Percentiles rank a stretch among this genome's conserved stretches.
These are phyloP conservation scores for Phaethornis superciliosus DNA, from an alignment of 2,113 vertebrate genomes.

Conservation along the genomic window DNA sequence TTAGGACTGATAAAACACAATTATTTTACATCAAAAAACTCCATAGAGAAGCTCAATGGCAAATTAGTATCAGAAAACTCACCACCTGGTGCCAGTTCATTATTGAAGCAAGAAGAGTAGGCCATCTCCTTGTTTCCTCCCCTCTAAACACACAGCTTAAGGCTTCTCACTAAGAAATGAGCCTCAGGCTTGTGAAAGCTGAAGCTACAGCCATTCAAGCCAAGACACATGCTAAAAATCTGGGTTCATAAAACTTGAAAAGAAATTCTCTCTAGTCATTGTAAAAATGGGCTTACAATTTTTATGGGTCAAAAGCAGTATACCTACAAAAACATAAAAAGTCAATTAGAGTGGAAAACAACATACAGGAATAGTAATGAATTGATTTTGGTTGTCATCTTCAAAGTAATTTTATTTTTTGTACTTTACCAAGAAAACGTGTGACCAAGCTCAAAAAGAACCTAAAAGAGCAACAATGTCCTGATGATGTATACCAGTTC, in stretches of 20 bases:
- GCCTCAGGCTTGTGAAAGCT: background rate
- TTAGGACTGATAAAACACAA: background rate
- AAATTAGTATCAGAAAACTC: background rate
- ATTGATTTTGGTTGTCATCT: background rate
- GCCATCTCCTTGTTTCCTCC: background rate
- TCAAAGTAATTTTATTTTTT: background rate
- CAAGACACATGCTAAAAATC: background rate
- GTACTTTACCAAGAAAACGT: background rate
- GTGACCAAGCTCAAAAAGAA: background rate
- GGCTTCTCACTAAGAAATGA: background rate
- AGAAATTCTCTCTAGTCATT: background rate
- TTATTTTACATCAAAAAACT: background rate
- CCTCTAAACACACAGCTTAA: background rate
- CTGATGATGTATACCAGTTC: background rate
- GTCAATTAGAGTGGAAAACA: background rate
- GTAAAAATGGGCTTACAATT: background rate
- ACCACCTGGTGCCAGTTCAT: background rate
- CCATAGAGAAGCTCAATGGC: background rate
- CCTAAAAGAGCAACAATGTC: background rate
- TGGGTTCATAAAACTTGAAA: background rate
- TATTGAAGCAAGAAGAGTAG: rapidly evolving
- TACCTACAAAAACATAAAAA: background rate
- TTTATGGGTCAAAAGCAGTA: background rate
- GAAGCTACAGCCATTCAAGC: background rate
- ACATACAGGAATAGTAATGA: background rate